A percentile compares a stretch with the other conserved stretches of the same genome.
These are phyloP conservation scores for Rhinichthys osculus DNA, from an alignment of 2,797 vertebrate species.

Conservation along the genomic window DNA sequence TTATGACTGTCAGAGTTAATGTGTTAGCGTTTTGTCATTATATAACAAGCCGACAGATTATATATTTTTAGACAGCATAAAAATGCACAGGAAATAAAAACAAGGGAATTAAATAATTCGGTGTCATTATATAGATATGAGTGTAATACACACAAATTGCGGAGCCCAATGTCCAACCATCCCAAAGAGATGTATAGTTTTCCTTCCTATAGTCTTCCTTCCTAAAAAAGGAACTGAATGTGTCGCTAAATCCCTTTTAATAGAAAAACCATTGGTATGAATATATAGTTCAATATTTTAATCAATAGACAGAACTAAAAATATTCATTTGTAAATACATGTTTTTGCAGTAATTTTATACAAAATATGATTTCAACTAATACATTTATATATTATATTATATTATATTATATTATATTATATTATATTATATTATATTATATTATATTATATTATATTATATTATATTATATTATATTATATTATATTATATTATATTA, in stretches of 20 bases:
- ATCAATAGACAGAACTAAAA: too few relatives aligned
- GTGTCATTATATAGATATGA: background rate
- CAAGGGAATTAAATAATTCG: too few relatives aligned
- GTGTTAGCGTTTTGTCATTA: background rate
- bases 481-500: background rate
- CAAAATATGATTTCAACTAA: background rate
- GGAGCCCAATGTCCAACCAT: too few relatives aligned
- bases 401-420: background rate
- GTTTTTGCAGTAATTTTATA: background rate
- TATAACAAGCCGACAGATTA: too few relatives aligned
- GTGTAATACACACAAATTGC: background rate
- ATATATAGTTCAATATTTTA: background rate
- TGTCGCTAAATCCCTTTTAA: background rate
- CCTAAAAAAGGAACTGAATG: background rate
- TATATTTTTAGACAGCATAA: too few relatives aligned
- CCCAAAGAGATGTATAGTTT: too few relatives aligned
- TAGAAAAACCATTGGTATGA: background rate
- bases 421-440: background rate
- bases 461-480: too few relatives aligned
- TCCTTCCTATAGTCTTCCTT: background rate
- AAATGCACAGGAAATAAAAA: too few relatives aligned
- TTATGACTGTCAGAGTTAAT: background rate
- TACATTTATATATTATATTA: background rate
- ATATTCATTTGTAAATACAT: background rate
- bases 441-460: background rate